A percentile compares a stretch with the other conserved stretches of the same genome.
These are phyloP conservation scores for Azorinus chamasolen DNA, from an alignment of 2,888 invertebrate genomes.

Conservation along the genomic window DNA sequence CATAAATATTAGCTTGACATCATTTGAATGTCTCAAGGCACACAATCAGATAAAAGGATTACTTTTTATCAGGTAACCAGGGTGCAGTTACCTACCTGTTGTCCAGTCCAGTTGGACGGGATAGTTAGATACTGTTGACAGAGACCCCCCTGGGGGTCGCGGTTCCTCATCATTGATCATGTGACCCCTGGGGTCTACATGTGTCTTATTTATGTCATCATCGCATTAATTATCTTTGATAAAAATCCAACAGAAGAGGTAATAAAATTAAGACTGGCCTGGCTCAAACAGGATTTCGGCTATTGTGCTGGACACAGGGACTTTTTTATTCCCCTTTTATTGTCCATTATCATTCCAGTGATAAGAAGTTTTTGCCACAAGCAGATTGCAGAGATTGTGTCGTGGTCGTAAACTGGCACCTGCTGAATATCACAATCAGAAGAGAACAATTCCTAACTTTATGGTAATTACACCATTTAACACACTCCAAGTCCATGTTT, in stretches of 20 bases:
- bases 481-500: too few relatives aligned
- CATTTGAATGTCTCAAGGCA: too few relatives aligned
- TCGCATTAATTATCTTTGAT: slow-evolving; percentile 65
- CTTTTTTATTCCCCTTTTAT: slow-evolving; percentile 55
- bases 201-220: slow-evolving; percentile 64
- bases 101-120: not conserved
- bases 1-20: too few relatives aligned
- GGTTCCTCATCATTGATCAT: slow-evolving; percentile 62
- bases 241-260: slow-evolving; percentile 41
- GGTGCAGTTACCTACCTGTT: too few relatives aligned
- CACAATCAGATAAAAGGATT: too few relatives aligned
- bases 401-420: slow-evolving; percentile 41
- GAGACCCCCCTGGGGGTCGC: slow-evolving; percentile 32
- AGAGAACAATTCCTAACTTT: too few relatives aligned
- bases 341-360: slow-evolving; percentile 44
- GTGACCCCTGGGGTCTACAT: slow-evolving; percentile 33
- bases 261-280: slow-evolving; percentile 53
- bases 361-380: slow-evolving; percentile 58
- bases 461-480: too few relatives aligned
- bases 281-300: slow-evolving; percentile 40
- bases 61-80: too few relatives aligned
- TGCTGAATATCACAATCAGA: not conserved
- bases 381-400: slow-evolving; percentile 44
- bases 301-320: slow-evolving; percentile 41
- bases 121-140: slow-evolving; percentile 24